Evolutionary conservation across 2,797 vertebrate genomes (phyloP), one percentile per base, ranked within the genome.

Genomic region (Gobio occitaniae): DNA sequence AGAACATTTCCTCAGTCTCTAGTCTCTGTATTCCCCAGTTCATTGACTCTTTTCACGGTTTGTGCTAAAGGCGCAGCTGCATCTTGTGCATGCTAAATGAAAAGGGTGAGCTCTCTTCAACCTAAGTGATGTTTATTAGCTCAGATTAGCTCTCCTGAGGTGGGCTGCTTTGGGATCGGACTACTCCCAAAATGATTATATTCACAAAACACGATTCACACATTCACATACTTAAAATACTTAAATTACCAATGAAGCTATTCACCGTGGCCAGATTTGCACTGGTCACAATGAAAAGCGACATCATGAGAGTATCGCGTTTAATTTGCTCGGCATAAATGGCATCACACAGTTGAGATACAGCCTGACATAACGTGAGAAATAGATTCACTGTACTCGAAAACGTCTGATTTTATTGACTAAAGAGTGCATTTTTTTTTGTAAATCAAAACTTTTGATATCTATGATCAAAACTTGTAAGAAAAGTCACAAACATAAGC

Each of bases 91-190:
- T 65, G 41, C 25, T 86, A 85, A 86, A 80, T 81, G 81, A 86
- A 71, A 76, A 21, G 59, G 59, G 69, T 65, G 65, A 84, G 54
- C 50, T 80, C 82, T 74, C 84, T 82, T 85, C 61, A 69, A 69
- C 69, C 77, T 77, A 86, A 90, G 82, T 78, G 48, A 86, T 83
- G 87, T 81, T 77, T 84, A 84, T 83, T 84, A 83, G 78, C 66
- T 75, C 52, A n/a, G 72, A 86, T 87, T 76, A 87, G 78, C 87
- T 88, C 86, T 80, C 84, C 75, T 56, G 82, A 61, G 87, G 85
- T 84, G 50, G 41, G 25, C 78, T 72, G 29, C 59, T 72, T 3
- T 54, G 74, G 52, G 19, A 76, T 56, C 32, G 56, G 29, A 21
- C 72, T 52, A 17, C 17, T 63, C 65, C 59, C 32, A 56, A 36